phyloP scores from a whole-genome alignment of 2,888 invertebrate species.

The Tribolium freemani region DNA sequence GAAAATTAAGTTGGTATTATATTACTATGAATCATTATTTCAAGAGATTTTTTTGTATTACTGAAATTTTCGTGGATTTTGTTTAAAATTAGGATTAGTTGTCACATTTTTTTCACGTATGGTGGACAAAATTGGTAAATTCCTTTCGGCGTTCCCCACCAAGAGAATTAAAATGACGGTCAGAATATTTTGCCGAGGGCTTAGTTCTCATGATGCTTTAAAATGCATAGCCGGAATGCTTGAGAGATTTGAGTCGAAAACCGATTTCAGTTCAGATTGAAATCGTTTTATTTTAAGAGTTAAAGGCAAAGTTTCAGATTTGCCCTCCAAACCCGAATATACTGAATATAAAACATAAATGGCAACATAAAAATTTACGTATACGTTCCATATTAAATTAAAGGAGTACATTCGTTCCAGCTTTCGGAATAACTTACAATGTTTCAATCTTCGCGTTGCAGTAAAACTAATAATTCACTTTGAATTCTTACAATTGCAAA shows the following conservation, averaged over 20 bases:
- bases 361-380: slow-evolving; percentile 32
- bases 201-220: slow-evolving; percentile 36
- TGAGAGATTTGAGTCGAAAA: slow-evolving; percentile 42
- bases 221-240: slow-evolving; percentile 40
- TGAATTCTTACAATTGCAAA: neutral
- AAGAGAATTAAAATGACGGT: slow-evolving; percentile 23
- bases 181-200: slow-evolving; percentile 32
- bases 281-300: slow-evolving; percentile 41
- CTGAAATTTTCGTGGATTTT: too few relatives aligned
- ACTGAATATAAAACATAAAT: slow-evolving; percentile 38
- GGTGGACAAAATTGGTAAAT: slow-evolving; percentile 10
- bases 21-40: too few relatives aligned
- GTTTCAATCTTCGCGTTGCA: slow-evolving; percentile 2
- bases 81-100: too few relatives aligned
- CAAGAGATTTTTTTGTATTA: too few relatives aligned
- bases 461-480: neutral
- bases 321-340: slow-evolving; percentile 29
- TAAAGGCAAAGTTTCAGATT: slow-evolving; percentile 31
- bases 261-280: slow-evolving; percentile 43
- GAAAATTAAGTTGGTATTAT: too few relatives aligned
- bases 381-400: slow-evolving; percentile 17
- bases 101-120: neutral
- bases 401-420: neutral
- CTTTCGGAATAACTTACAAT: slow-evolving; percentile 14
- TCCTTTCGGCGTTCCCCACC: neutral